Conservation (phyloP, 1,140 invertebrate species). For the Drosophila novamexicana region DNA sequence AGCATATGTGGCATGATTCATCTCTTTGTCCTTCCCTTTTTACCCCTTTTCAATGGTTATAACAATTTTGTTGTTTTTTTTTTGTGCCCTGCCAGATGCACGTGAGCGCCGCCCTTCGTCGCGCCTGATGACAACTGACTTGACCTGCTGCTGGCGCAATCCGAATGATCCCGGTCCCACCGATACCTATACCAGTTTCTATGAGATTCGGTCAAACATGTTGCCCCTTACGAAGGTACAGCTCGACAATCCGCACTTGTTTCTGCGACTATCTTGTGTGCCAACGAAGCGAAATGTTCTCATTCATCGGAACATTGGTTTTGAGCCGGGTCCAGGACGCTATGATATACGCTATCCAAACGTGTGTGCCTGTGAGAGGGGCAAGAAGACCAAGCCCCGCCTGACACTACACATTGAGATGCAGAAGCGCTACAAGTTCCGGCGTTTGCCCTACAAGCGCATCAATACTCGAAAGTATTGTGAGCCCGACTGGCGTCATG, state of each 20-base stretch:
- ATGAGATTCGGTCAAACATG: slow-evolving; percentile 24
- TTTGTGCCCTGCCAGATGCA: slow-evolving; percentile 53
- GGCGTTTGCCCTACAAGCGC: slow-evolving; percentile 55
- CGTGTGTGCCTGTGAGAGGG: slow-evolving; percentile 53
- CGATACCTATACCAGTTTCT: slow-evolving; percentile 41
- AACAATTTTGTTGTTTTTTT: too few relatives aligned
- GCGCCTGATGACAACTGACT: slow-evolving; percentile 53
- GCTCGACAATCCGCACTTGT: slow-evolving; percentile 65
- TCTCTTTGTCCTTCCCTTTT: too few relatives aligned
- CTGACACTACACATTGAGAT: slow-evolving; percentile 56
- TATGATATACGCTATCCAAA: slow-evolving; percentile 59
- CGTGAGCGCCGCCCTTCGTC: slow-evolving; percentile 53
- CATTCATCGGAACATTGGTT: slow-evolving; percentile 52
- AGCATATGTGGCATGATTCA: too few relatives aligned
- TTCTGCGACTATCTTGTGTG: slow-evolving; percentile 53
- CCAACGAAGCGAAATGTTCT: slow-evolving; percentile 29
- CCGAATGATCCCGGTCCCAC: slow-evolving; percentile 61
- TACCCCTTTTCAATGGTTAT: too few relatives aligned
- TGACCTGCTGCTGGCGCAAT: slow-evolving; percentile 52
- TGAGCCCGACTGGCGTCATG: slow-evolving; percentile 71
- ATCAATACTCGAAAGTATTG: slow-evolving; percentile 47
- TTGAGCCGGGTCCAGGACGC: slow-evolving; percentile 65
- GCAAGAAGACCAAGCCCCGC: slow-evolving; percentile 41
- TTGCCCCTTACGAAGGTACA: slow-evolving; percentile 6
- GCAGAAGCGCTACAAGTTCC: slow-evolving; percentile 71